Evolutionary conservation across 1,140 invertebrate genomes (phyloP), one percentile per base, ranked within the genome.

Genomic region (Delia radicum): DNA sequence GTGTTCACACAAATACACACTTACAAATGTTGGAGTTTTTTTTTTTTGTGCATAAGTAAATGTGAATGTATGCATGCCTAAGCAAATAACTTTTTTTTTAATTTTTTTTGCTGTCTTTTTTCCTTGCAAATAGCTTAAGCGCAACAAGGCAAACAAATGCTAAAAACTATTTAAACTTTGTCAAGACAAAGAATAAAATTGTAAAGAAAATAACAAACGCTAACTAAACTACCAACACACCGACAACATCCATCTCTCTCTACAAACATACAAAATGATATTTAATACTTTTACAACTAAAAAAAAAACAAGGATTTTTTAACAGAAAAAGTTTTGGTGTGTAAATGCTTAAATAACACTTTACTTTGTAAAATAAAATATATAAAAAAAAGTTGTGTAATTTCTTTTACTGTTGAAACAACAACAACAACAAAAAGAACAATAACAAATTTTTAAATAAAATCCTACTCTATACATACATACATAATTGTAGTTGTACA

Each of bases 91-190:
- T 65, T 65, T 65, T 65, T 15, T 63, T 13, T 10, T 61, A 15
- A 21, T 61, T 61, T n/a, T 61, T 61, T 21, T 27, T 12, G 61
- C 8, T 24, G 13, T 24, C 13, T 13, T 31, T 4, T 69, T 69
- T 24, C 31, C 18, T 33, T 69, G 65, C 18, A 69, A 69, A 69
- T 69, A 18, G 65, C 24, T 69, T 69, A 69, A 31, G 27, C 29
- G 48, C 21, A 55, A 21, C 18, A 21, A 55, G 48, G 48, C 48
- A 55, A 55, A 55, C 18, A 10, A 55, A 8, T 21, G 48, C 27
- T 21, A 69, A 67, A 33, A 69, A 69, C 65, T 69, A 33, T 24
- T 69, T 69, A 37, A 69, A 33, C 29, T 33, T 69, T 69, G 29
- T 69, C 29, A 69, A 33, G 29, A 21, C 6, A 24, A 37, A 69